Percentiles rank a stretch among this genome's conserved stretches.
phyloP scores from a whole-genome alignment of 2,113 vertebrate species.

The Lagopus muta region DNA sequence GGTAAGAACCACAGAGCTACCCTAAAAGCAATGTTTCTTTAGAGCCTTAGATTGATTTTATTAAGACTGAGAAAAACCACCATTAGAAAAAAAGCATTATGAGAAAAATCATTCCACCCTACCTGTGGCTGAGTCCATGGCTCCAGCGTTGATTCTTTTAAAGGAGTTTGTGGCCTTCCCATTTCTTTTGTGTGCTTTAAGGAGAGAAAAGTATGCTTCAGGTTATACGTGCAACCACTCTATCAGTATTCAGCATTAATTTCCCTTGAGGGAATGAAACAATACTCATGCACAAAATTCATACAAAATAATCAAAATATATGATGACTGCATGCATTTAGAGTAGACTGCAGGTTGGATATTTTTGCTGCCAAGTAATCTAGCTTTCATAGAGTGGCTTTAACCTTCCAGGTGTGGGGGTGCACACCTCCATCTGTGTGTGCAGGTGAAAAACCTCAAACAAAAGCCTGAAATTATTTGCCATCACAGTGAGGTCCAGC shows the following conservation, averaged over 20 bases:
- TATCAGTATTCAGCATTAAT: background rate
- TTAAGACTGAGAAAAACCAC: background rate
- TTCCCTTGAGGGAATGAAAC: background rate
- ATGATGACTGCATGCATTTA: background rate
- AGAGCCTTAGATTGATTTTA: background rate
- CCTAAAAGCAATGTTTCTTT: background rate
- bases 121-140: constrained; percentile 78
- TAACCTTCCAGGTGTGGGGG: background rate
- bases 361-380: background rate
- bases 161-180: constrained; percentile 70
- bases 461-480: background rate
- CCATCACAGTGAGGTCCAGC: background rate
- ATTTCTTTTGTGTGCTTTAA: constrained; percentile 69
- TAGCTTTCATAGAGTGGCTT: background rate
- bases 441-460: background rate
- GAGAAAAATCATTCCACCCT: constrained; percentile 12
- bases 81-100: background rate
- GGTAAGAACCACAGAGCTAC: background rate
- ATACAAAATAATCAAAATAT: background rate
- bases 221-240: background rate
- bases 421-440: background rate
- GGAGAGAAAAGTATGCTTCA: background rate
- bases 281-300: background rate
- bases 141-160: constrained; percentile 74
- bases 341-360: background rate